These are phyloP conservation scores for Recurvirostra avosetta DNA, from an alignment of 2,113 vertebrate species.

Conservation along the genomic window DNA sequence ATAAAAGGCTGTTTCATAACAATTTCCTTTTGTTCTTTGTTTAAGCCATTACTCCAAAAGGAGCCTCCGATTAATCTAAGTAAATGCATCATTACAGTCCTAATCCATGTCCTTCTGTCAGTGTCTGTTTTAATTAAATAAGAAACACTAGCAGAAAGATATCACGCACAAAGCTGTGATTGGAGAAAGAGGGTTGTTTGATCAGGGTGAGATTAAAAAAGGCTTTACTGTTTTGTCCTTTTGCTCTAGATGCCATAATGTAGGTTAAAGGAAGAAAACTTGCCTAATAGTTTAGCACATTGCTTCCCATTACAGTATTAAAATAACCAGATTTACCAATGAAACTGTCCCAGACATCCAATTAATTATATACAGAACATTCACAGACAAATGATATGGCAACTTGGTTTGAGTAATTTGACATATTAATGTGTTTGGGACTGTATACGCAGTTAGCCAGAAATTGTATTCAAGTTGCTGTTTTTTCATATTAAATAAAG, in stretches of 20 bases:
- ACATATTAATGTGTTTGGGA: neutral
- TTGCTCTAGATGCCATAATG: constrained; percentile 74
- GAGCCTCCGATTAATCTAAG: constrained; percentile 89
- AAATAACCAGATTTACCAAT: constrained; percentile 68
- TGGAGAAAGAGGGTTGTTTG: constrained; percentile 79
- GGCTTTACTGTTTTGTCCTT: constrained; percentile 84
- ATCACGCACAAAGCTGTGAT: constrained; percentile 81
- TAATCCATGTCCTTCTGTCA: constrained; percentile 95
- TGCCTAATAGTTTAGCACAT: constrained; percentile 63
- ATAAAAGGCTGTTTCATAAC: constrained; percentile 86
- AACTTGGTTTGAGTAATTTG: constrained; percentile 41
- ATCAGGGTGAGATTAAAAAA: constrained; percentile 89
- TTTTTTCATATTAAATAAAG: constrained; percentile 1
- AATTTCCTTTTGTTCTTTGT: constrained; percentile 89
- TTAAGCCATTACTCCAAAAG: constrained; percentile 83
- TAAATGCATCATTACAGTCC: constrained; percentile 89
- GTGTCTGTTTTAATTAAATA: constrained; percentile 96
- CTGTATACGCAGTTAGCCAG: neutral
- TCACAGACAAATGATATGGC: constrained; percentile 40
- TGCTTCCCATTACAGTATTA: constrained; percentile 45
- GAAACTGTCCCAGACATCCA: constrained; percentile 47
- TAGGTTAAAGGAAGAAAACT: constrained; percentile 69
- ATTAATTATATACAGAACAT: constrained; percentile 62
- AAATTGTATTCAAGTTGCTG: constrained; percentile 8
- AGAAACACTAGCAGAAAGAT: constrained; percentile 84